Evolutionary conservation across 92 coral and sea anemone species (phyloP).

Genomic region (Epizoanthus rinbou): DNA sequence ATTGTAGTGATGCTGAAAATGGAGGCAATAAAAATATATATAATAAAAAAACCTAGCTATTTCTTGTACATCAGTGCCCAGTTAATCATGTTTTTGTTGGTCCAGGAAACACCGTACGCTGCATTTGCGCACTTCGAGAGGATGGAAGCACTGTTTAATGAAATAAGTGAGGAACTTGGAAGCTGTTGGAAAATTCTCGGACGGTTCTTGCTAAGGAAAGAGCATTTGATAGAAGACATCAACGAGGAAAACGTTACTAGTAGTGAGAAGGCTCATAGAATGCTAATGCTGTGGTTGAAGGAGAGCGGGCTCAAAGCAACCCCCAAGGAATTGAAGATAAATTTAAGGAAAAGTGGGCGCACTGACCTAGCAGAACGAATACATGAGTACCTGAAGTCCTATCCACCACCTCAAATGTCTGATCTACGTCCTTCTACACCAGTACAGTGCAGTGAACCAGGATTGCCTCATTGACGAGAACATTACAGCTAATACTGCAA

Average conservation of each 20-base stretch:
- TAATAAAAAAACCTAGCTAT: too few species aligned
- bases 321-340: conserved; percentile 30
- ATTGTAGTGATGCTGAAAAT: too few species aligned
- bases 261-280: conserved; percentile 73
- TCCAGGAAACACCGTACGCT: too few species aligned
- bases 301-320: conserved; percentile 49
- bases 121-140: too few species aligned
- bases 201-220: conserved; percentile 53
- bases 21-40: too few species aligned
- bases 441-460: too few species aligned
- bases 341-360: conserved; percentile 34
- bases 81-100: too few species aligned
- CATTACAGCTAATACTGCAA: too few species aligned
- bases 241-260: conserved; percentile 59
- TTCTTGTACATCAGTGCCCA: too few species aligned
- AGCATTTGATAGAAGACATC: conserved; percentile 68
- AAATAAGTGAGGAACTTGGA: conserved; percentile 64
- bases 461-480: too few species aligned
- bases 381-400: conserved; percentile 17
- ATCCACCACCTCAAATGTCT: too few species aligned
- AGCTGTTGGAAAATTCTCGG: conserved; percentile 73
- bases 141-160: conserved; percentile 32
- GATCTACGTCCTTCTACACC: too few species aligned
- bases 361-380: conserved; percentile 63
- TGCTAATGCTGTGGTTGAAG: conserved; percentile 64